Conservation (phyloP, 1,140 invertebrate species). For the Cyclina sinensis region DNA sequence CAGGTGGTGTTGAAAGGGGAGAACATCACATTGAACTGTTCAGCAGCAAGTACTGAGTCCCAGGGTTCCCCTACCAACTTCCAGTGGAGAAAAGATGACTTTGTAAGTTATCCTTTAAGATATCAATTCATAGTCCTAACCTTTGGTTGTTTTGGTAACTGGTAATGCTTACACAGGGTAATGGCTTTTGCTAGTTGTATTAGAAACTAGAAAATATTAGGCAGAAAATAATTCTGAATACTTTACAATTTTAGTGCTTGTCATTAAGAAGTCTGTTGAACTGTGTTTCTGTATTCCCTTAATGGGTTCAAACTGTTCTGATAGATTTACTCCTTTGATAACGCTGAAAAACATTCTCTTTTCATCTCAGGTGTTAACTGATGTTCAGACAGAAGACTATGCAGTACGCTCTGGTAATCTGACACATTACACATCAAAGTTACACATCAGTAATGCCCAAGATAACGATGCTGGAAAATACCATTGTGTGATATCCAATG, state of each 20-base stretch:
- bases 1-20: conserved; percentile 94
- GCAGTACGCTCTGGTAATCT: conserved; percentile 78
- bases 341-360: too few relatives aligned
- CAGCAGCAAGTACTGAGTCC: conserved; percentile 90
- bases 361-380: conserved; percentile 70
- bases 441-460: conserved; percentile 91
- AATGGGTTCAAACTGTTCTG: too few relatives aligned
- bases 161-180: too few relatives aligned
- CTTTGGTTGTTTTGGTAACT: too few relatives aligned
- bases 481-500: conserved; percentile 97
- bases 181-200: too few relatives aligned
- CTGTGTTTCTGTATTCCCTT: too few relatives aligned
- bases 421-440: conserved; percentile 89
- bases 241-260: too few relatives aligned
- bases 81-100: conserved; percentile 96
- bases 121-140: too few relatives aligned
- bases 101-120: conserved; percentile 89
- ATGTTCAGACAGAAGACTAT: conserved; percentile 77
- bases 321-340: too few relatives aligned
- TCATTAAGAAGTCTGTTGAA: too few relatives aligned
- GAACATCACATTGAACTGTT: conserved; percentile 93
- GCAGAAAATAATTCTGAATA: too few relatives aligned
- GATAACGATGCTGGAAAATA: conserved; percentile 94
- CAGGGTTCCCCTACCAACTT: conserved; percentile 90
- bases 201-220: too few relatives aligned